Conservation (phyloP, 2,888 invertebrate genomes). For the Acleris laterana region DNA sequence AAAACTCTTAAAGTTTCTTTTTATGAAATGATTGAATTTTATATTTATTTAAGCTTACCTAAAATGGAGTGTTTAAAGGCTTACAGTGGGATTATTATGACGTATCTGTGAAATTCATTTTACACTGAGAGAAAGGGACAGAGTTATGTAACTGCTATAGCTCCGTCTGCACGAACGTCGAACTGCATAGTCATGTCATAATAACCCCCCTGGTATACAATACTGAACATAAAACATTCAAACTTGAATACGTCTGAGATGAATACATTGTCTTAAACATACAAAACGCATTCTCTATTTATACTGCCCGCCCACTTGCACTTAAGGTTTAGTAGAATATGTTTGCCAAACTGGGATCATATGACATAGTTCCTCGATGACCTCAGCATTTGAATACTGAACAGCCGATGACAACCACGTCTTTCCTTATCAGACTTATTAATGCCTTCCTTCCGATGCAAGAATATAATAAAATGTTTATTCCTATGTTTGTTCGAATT, state of each 20-base stretch:
- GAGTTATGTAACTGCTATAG: too few species aligned
- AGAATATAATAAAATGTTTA: not conserved
- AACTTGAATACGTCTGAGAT: not conserved
- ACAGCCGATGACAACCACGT: constrained; percentile 15
- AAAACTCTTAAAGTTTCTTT: too few species aligned
- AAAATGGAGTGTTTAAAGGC: too few species aligned
- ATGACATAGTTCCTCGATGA: constrained; percentile 33
- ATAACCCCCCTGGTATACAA: too few species aligned
- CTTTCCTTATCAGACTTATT: constrained; percentile 23
- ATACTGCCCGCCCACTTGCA: constrained; percentile 21
- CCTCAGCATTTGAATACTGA: constrained; percentile 22
- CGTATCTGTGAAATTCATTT: too few species aligned
- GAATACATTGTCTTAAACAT: not conserved
- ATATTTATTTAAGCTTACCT: too few species aligned
- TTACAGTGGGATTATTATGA: too few species aligned
- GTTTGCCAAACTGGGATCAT: constrained; percentile 21
- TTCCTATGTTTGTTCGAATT: not conserved
- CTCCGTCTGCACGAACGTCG: too few species aligned
- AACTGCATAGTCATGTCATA: too few species aligned
- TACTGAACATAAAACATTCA: too few species aligned
- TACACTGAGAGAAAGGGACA: too few species aligned
- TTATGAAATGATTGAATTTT: too few species aligned
- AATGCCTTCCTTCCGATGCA: constrained; percentile 14
- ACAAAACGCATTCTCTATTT: constrained; percentile 2
- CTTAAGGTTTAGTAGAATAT: constrained; percentile 9